Evolutionary conservation across 2,113 vertebrate species (phyloP), one percentile per base, ranked within the genome.

Genomic region (Bubalus kerabau): DNA sequence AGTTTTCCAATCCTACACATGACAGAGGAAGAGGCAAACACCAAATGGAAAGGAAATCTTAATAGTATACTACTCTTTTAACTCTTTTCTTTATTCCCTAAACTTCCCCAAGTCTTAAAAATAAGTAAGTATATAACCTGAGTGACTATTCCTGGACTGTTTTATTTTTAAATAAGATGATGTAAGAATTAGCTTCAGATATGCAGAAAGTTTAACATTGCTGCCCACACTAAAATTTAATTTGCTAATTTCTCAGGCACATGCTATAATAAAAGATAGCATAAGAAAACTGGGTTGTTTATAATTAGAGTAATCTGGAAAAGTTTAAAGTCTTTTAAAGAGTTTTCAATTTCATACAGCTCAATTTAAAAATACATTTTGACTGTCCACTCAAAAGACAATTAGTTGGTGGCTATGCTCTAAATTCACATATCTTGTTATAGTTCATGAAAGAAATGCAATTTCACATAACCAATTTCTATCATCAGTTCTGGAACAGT

Each of bases 291-390:
- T 50, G 16, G 24, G 74, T 96, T 92, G 76, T 94, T 97, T 91
- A 84, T 89, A 94, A 94, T 76, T 92, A 80, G 5, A 95, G 67
- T 95, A 92, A 88, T 43, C 50, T 91, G 57, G 93, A 30, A 67
- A 97, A 87, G 54, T 4, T 91, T 56, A 85, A 89, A 83, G 62
- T 64, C 10, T 71, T 90, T 92, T 81, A n/a, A 81, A 89, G 43
- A 56, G n/a, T 90, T 96, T 95, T 86, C 46, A 80, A 43, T 84
- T 93, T 95, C 57, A 92, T 5, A 81, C 11, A 78, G 56, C n/a
- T 95, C 32, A 83, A 95, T 84, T 97, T 89, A 96, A 95, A 96
- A 96, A 95, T 83, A 74, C 3, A 90, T 60, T 91, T 92, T 80
- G 64, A 96, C 83, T 92, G 56, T 89, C 26, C 54, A 88, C 26